phyloP scores from a whole-genome alignment of 2,797 vertebrate species.

The Manis crassicaudata region DNA sequence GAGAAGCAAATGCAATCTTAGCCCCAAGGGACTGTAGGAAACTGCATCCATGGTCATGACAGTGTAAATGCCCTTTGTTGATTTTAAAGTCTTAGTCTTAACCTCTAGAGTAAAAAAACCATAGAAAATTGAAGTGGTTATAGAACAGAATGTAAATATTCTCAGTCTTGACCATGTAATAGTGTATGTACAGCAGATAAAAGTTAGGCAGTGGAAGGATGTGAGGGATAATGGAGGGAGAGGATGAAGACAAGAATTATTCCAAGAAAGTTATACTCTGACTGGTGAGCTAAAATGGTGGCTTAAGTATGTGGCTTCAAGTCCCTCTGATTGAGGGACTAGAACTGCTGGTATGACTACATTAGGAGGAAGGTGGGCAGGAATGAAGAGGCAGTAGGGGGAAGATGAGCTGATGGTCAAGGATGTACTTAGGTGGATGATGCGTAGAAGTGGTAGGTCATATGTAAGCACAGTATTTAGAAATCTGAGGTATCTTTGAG shows the following conservation, averaged over 20 bases:
- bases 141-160: background rate
- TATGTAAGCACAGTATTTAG: background rate
- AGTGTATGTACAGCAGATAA: background rate
- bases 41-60: too few relatives aligned
- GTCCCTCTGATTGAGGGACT: background rate
- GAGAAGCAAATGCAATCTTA: background rate
- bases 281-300: rapidly evolving
- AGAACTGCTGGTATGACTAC: background rate
- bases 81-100: background rate
- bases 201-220: background rate
- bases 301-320: background rate
- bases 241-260: background rate
- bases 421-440: background rate
- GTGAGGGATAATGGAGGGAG: background rate
- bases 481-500: background rate
- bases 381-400: too few relatives aligned
- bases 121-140: background rate
- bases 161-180: background rate
- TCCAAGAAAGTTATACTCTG: background rate
- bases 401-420: background rate
- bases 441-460: background rate
- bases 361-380: background rate
- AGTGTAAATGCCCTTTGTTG: background rate
- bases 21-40: background rate
- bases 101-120: background rate